Conservation (phyloP, 2,113 vertebrate genomes). For the Phycodurus eques region DNA sequence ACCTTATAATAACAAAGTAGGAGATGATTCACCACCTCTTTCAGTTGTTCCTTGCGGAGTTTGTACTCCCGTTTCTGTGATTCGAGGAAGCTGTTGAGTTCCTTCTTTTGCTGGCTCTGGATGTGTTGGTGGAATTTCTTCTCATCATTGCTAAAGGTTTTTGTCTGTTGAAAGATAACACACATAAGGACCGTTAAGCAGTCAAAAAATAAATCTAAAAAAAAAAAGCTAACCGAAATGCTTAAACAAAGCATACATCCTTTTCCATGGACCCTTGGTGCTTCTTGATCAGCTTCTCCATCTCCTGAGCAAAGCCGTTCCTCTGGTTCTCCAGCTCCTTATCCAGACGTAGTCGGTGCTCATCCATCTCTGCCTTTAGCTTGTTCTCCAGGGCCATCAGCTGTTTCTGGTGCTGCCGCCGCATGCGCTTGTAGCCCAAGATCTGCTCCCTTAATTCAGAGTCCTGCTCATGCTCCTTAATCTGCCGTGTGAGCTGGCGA, state of each 20-base stretch:
- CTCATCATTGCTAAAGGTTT: slow-evolving; percentile 92
- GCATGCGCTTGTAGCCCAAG: slow-evolving; percentile 97
- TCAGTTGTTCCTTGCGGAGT: slow-evolving; percentile 95
- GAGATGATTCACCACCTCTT: slow-evolving; percentile 78
- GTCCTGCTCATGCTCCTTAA: slow-evolving; percentile 98
- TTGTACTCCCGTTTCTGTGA: slow-evolving; percentile 98
- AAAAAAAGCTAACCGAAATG: not conserved
- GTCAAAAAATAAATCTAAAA: not conserved
- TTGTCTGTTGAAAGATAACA: slow-evolving; percentile 77
- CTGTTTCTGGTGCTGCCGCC: slow-evolving; percentile 97
- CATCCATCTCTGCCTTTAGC: slow-evolving; percentile 96
- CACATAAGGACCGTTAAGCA: slow-evolving; percentile 25
- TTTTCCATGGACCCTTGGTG: slow-evolving; percentile 95
- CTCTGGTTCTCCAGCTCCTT: slow-evolving; percentile 98
- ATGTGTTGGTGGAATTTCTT: slow-evolving; percentile 99
- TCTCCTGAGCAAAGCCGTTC: slow-evolving; percentile 92
- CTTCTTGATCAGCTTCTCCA: slow-evolving; percentile 98
- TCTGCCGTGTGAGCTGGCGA: slow-evolving; percentile 92
- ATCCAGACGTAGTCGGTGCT: slow-evolving; percentile 94
- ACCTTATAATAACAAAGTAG: not conserved
- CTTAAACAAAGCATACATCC: slow-evolving; percentile 78
- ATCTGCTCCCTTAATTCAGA: slow-evolving; percentile 97
- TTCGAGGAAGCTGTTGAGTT: slow-evolving; percentile 92
- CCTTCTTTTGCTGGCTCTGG: slow-evolving; percentile 97
- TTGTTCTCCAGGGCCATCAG: slow-evolving; percentile 97